Conservation (phyloP, 2,888 invertebrate genomes). For the Linhomoeus sp. region DNA sequence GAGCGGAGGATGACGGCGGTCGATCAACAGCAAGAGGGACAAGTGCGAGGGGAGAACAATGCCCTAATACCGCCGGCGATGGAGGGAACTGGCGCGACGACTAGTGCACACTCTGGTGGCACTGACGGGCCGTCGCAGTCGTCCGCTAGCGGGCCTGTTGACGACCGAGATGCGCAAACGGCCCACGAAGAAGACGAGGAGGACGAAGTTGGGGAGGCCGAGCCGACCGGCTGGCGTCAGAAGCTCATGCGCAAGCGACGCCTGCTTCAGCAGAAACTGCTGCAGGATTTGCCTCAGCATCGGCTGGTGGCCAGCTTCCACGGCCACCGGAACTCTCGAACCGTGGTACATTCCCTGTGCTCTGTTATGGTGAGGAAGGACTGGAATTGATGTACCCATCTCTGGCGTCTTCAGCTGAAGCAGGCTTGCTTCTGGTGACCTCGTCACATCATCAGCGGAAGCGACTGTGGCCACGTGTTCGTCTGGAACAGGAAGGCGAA, state of each 20-base stretch:
- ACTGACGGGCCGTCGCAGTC: too few relatives aligned
- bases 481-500: slow-evolving; percentile 50
- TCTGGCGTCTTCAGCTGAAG: slow-evolving; percentile 47
- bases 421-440: slow-evolving; percentile 66
- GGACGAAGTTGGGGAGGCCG: too few relatives aligned
- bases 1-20: too few relatives aligned
- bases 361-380: neutral
- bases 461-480: slow-evolving; percentile 68
- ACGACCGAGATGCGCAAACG: neutral
- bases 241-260: too few relatives aligned
- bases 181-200: neutral
- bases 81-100: too few relatives aligned
- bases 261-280: neutral
- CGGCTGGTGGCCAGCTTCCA: slow-evolving; percentile 45
- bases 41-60: too few relatives aligned
- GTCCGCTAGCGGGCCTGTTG: neutral
- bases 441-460: slow-evolving; percentile 58
- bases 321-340: slow-evolving; percentile 55
- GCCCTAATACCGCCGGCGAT: too few relatives aligned
- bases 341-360: slow-evolving; percentile 27
- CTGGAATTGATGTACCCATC: neutral
- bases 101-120: too few relatives aligned
- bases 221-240: too few relatives aligned
- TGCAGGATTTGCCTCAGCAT: slow-evolving; percentile 14
- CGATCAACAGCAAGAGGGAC: too few relatives aligned